Conservation (phyloP, 2,888 invertebrate species). For the Tachina grossa region DNA sequence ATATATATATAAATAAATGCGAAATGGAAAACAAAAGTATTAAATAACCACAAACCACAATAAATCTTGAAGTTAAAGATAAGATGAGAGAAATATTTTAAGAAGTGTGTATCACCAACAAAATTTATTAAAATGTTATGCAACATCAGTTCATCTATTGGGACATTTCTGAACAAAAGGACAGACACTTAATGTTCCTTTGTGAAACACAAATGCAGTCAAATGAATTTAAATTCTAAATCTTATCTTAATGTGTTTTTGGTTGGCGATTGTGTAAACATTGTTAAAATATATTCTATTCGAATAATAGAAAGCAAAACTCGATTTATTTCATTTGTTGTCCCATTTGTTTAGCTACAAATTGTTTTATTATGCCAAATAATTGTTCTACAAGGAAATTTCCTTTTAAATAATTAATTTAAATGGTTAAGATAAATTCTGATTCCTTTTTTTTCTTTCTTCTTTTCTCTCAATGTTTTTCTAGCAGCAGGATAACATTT, state of each 20-base stretch:
- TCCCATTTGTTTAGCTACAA: slow-evolving; percentile 67
- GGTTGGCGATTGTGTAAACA: slow-evolving; percentile 51
- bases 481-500: not conserved
- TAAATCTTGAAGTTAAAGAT: slow-evolving; percentile 62
- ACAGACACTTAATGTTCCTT: slow-evolving; percentile 3
- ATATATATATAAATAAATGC: not conserved
- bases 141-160: slow-evolving; percentile 39
- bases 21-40: slow-evolving; percentile 54
- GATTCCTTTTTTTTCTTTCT: not conserved
- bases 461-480: not conserved
- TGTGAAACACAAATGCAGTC: slow-evolving; percentile 15
- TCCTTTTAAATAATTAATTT: slow-evolving; percentile 75
- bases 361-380: slow-evolving; percentile 75
- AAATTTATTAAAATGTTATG: slow-evolving; percentile 64
- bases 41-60: slow-evolving; percentile 66
- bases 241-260: slow-evolving; percentile 69
- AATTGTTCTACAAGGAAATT: slow-evolving; percentile 73
- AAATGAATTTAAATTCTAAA: slow-evolving; percentile 57
- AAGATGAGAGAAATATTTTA: slow-evolving; percentile 45
- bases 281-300: slow-evolving; percentile 18
- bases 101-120: slow-evolving; percentile 37
- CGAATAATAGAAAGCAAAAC: slow-evolving; percentile 7
- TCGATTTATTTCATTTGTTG: slow-evolving; percentile 42
- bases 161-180: slow-evolving; percentile 4
- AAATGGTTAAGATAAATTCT: slow-evolving; percentile 66